Evolutionary conservation across 2,113 vertebrate species (phyloP), one percentile per base, ranked within the genome.

Genomic region (Colaptes auratus): DNA sequence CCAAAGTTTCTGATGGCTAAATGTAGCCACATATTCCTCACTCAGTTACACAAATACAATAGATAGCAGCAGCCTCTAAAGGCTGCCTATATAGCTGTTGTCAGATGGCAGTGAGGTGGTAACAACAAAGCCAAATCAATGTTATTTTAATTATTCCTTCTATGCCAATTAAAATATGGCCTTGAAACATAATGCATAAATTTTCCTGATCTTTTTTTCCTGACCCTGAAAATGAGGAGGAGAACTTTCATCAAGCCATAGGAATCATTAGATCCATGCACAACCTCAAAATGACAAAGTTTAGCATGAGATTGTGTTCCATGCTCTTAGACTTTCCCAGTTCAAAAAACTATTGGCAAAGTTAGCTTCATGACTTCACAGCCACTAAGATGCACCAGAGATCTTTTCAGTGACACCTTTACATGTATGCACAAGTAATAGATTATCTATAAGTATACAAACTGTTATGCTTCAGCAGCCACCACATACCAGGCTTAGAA

Each of bases 41-140:
- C 84, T 91, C 70, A 79, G 66, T 82, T 92, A n/a, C 55, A 86
- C 59, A 94, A 92, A 89, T 31, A 70, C 24, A 91, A 66, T 25
- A 90, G 58, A 52, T 66, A 93, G 4, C 31, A 90, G 36, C 46
- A 77, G 19, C 82, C 28, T 8, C 19, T 46, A 71, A 72, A 42
- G 36, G 30, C 18, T 78, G 70, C 69, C 58, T 69, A 10, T 58
- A 56, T 30, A 61, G 20, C 20, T 75, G 53, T 61, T 88, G 39
- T 93, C 44, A 53, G 20, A 82, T n/a, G n/a, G 6, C 36, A 92
- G 24, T 46, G 46, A 84, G n/a, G 27, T 78, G 33, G 15, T 46
- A 84, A 78, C 9, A 72, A 64, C 33, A 89, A 90, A 92, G 58
- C 3, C 23, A 78, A 75, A 75, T 67, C 65, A 58, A 72, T n/a